These are phyloP conservation scores for Cacatua alba DNA, from an alignment of 2,113 vertebrate genomes.

Conservation along the genomic window DNA sequence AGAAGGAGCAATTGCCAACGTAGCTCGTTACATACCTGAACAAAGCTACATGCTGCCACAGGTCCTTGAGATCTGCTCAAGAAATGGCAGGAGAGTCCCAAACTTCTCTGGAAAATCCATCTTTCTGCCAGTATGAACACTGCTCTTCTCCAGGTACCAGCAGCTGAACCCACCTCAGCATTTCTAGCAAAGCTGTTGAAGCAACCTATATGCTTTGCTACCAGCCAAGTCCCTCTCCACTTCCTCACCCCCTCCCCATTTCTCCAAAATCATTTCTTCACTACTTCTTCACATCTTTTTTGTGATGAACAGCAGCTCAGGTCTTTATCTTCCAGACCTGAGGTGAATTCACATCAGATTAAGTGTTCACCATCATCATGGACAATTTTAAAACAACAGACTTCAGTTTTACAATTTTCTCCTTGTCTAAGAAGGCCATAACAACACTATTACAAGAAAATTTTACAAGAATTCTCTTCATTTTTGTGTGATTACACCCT, in stretches of 20 bases:
- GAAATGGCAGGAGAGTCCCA: neutral
- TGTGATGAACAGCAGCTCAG: neutral
- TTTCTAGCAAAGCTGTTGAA: neutral
- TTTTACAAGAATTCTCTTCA: neutral
- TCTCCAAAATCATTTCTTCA: neutral
- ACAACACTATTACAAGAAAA: neutral
- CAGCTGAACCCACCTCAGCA: rapidly evolving
- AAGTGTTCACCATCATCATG: neutral
- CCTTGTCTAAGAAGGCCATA: neutral
- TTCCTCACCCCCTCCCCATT: neutral
- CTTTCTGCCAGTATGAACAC: neutral
- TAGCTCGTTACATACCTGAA: neutral
- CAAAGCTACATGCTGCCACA: neutral
- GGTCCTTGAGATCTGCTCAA: neutral
- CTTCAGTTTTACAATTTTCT: neutral
- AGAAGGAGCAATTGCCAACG: neutral
- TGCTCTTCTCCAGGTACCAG: neutral
- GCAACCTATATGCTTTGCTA: neutral
- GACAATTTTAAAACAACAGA: neutral
- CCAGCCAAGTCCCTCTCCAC: neutral
- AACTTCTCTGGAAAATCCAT: neutral
- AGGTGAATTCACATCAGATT: neutral
- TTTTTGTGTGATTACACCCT: neutral
- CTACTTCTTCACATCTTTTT: neutral
- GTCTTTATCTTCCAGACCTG: neutral